Evolutionary conservation across 2,888 invertebrate genomes (phyloP), one percentile per base, ranked within the genome.

Genomic region (Eupsilia transversa): DNA sequence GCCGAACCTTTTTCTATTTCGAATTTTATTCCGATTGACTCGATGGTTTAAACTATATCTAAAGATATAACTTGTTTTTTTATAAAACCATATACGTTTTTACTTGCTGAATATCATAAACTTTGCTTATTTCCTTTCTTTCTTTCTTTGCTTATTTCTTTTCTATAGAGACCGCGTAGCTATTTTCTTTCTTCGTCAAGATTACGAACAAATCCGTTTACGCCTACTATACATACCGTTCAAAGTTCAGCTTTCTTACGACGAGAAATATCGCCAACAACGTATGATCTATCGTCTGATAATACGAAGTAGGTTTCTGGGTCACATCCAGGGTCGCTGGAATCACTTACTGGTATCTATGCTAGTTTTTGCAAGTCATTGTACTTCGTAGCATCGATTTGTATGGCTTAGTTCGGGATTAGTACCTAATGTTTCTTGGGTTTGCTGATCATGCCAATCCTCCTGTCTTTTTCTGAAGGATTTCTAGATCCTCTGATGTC

Each of bases 301-400:
- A 80, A 85, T 85, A 80, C 68, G 68, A 87, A 87, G 33, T 83
- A 74, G 87, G 86, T 87, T 85, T 80, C 75, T 87, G 74, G 86
- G 86, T 79, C 86, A 83, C 23, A 68, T 57, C 23, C 70, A 67
- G 77, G 83, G 74, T 61, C 72, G 72, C 64, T 75, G 60, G 69
- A 77, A 80, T 82, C 85, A 83, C 83, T 85, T 75, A 85, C 76
- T 70, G 75, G 65, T 79, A 87, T 87, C 83, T 80, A 30, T 64
- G 61, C 43, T 57, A 64, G 41, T 82, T 86, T 76, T 68, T 83
- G 85, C 87, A 83, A 87, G 87, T 86, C 87, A 87, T 75, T 65
- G 73, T 70, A 52, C 54, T 64, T 64, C 60, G 68, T 49, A 27
- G 60, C 64, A 63, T 76, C 82, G 72, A 82, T 86, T 64, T 72